Base-by-base conservation (phyloP, 1,140 invertebrate genomes). In the Hormaphis cornu region DNA sequence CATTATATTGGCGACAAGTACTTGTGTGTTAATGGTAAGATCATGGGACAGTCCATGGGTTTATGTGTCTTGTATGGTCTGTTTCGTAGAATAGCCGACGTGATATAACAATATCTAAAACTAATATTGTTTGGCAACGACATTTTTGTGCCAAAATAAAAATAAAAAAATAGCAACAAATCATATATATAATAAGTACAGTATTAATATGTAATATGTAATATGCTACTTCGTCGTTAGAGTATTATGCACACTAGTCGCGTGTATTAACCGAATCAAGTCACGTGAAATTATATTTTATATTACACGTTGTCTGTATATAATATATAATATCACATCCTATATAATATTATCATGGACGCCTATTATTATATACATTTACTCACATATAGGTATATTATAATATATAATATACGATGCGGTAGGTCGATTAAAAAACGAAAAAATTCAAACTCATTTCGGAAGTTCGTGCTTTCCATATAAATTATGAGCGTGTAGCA, bases 321-420 rank as follows among this genome's bases (percentile, higher is more conserved):
- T n/a, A n/a, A n/a, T n/a, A n/a, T n/a, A n/a, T n/a, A n/a, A n/a
- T n/a, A n/a, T n/a, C n/a, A 40, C 40, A 20, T 63, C 58, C n/a
- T 40, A n/a, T n/a, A n/a, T n/a, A n/a, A n/a, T n/a, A n/a, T n/a
- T n/a, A 63, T 63, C 58, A 63, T 63, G 58, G 30, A 46, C 58
- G 58, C 40, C 40, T 63, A 63, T 40, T 42, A 59, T 14, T n/a
- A n/a, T n/a, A n/a, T n/a, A n/a, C n/a, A n/a, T n/a, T n/a, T n/a
- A n/a, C n/a, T n/a, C n/a, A n/a, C n/a, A n/a, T n/a, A n/a, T n/a
- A n/a, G n/a, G n/a, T n/a, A n/a, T n/a, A n/a, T n/a, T n/a, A n/a
- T n/a, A n/a, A 59, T 63, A 44, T 63, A n/a, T 26, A 46, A 44
- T 46, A 61, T 8, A 44, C 58, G 16, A 61, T 40, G 58, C 58